Evolutionary conservation across 2,113 vertebrate genomes (phyloP), one percentile per base, ranked within the genome.

Genomic region (Cynocephalus volans): DNA sequence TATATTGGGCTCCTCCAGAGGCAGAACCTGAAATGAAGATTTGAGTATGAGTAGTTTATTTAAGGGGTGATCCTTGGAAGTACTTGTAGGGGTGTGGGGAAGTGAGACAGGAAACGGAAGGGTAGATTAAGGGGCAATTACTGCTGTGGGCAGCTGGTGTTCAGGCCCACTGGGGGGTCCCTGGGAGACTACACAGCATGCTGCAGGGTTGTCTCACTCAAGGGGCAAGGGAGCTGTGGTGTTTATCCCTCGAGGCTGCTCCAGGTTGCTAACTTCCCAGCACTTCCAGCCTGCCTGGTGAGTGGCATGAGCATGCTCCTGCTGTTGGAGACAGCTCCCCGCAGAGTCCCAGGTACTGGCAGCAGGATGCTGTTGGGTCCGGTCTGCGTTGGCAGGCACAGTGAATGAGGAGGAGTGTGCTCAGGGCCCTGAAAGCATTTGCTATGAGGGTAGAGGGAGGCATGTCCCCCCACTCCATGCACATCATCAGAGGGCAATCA

Each of bases 1-100:
- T 41, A 36, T 52, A 7, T 45, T 95, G 58, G 72, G 75, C 85
- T 96, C 62, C 11, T 90, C 58, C 26, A 60, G 72, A 95, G 50
- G 52, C 36, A 8, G 21, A 94, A n/a, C 19, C 48, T 80, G 73
- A 90, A 96, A 70, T 15, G 45, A 87, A 84, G 21, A 72, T 69
- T 64, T 12, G 48, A 83, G 67, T 62, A 31, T 6, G 6, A 82
- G 14, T 13, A 7, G 17, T 87, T 90, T 90, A 45, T 65, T 65
- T 28, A 13, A 45, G 73, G 88, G 70, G 33, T 0, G 8, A 26
- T 83, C 33, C 15, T 45, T 52, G 33, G 50, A 45, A 26, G 24
- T 21, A 48, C 31, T n/a, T 6, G 19, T 6, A 64, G 14, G 48
- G 19, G 26, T 31, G 21, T 10, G 8, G 6, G 31, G 21, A 17